Percentiles rank a stretch among this genome's conserved stretches.
phyloP scores from a whole-genome alignment of 1,140 invertebrate genomes.

The Pseudoatta argentina region DNA sequence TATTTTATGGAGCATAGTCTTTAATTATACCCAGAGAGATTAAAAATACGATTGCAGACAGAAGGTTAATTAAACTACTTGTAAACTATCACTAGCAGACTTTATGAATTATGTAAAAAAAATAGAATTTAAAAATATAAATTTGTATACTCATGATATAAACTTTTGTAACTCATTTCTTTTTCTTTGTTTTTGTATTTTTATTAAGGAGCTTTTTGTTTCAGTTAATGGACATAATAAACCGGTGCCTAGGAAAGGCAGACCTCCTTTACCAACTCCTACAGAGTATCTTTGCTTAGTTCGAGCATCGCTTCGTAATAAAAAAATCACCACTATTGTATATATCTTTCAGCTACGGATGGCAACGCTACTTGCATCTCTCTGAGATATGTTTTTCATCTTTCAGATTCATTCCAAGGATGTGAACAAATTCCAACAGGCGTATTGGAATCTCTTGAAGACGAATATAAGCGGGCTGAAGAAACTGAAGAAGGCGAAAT shows the following conservation, averaged over 20 bases:
- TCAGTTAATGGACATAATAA: constrained; percentile 92
- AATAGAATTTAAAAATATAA: background rate
- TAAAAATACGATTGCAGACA: no score
- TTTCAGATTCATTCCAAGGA: constrained; percentile 91
- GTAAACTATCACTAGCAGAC: background rate
- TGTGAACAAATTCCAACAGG: constrained; percentile 94
- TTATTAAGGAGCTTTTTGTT: constrained; percentile 20
- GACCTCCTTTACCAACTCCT: constrained; percentile 87
- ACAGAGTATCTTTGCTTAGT: constrained; percentile 92
- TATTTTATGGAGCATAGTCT: no score
- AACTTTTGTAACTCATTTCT: background rate
- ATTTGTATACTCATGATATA: background rate
- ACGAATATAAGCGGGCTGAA: constrained; percentile 95
- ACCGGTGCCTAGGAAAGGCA: constrained; percentile 89
- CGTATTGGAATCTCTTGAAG: constrained; percentile 93
- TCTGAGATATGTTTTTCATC: constrained; percentile 45
- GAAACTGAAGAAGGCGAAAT: constrained; percentile 93
- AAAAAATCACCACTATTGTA: constrained; percentile 93
- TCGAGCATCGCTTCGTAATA: constrained; percentile 90
- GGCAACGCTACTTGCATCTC: background rate
- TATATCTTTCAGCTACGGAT: constrained; percentile 71
- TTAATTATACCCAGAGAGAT: no score
- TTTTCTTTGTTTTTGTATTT: constrained; percentile 9
- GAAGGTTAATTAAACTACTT: background rate
- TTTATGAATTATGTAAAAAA: background rate